Evolutionary conservation across 1,140 invertebrate genomes (phyloP), one percentile per base, ranked within the genome.

Genomic region (Atta colombica): DNA sequence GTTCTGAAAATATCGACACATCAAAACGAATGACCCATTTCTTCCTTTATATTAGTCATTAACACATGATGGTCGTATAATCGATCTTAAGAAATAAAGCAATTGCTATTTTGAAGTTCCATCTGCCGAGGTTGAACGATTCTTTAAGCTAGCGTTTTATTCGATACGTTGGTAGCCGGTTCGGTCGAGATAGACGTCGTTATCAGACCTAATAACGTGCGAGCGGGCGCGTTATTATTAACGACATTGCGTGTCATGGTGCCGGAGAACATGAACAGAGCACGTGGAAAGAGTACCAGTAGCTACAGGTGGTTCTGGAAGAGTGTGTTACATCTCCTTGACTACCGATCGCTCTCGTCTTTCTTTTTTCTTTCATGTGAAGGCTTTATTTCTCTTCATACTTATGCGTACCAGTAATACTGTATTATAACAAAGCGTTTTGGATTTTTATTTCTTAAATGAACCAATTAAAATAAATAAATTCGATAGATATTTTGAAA

Each of bases 221-320:
- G 60, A 86, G 77, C 86, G 86, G 31, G 75, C 85, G 85, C 71
- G 77, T 87, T 88, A 78, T 92, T 92, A 91, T 91, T 91, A 90
- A 90, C 87, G 90, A 88, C 74, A 77, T 90, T 90, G 89, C 89
- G 89, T 90, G 89, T 89, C 89, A 80, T 53, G 60, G 65, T 68
- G 58, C 53, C 45, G 69, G 69, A 51, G 58, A 69, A 75, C 65
- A 69, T 71, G 65, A 80, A 60, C 68, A 18, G 77, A 77, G 74
- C 35, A 85, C 77, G 80, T 77, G 77, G 88, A 68, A 77, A 68
- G 74, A 69, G 49, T 51, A 75, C 58, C 55, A 84, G 80, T 55
- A 89, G 86, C 90, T 85, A 91, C 90, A 91, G 90, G 90, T 91
- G 88, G 90, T 91, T 91, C 53, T 65, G 74, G 80, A 35, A 75